Percentiles rank a stretch among this genome's conserved stretches.
Conservation (phyloP, 2,113 vertebrate genomes). For the Sylvia atricapilla region DNA sequence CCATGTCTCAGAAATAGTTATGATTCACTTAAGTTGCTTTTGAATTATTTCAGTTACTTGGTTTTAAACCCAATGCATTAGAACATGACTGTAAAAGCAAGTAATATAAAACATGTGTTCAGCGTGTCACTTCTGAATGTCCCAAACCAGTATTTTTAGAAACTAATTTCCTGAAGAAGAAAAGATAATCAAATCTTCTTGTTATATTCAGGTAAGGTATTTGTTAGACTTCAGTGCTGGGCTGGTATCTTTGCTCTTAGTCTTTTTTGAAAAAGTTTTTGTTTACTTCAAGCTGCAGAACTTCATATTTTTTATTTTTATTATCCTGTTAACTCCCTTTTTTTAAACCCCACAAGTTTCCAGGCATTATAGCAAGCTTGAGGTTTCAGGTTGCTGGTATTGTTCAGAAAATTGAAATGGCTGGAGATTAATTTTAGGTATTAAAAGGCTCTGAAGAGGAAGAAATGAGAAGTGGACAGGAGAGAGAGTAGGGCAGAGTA, state of each 20-base stretch:
- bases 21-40: background rate
- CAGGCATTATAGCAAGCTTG: background rate
- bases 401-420: background rate
- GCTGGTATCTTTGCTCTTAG: background rate
- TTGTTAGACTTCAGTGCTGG: background rate
- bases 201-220: background rate
- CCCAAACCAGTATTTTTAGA: background rate
- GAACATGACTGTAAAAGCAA: background rate
- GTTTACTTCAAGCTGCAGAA: background rate
- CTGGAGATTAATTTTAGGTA: background rate
- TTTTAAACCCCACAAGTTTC: background rate
- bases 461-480: background rate
- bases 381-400: background rate
- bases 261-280: background rate
- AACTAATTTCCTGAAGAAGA: background rate
- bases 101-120: constrained; percentile 1
- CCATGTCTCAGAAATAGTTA: background rate
- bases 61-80: background rate
- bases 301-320: fast-evolving
- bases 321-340: background rate
- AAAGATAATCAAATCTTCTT: background rate
- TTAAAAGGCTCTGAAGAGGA: background rate
- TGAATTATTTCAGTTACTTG: background rate
- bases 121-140: background rate
- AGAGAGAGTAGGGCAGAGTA: background rate